phyloP scores from a whole-genome alignment of 2,888 invertebrate genomes.

The Eudemis profundana region DNA sequence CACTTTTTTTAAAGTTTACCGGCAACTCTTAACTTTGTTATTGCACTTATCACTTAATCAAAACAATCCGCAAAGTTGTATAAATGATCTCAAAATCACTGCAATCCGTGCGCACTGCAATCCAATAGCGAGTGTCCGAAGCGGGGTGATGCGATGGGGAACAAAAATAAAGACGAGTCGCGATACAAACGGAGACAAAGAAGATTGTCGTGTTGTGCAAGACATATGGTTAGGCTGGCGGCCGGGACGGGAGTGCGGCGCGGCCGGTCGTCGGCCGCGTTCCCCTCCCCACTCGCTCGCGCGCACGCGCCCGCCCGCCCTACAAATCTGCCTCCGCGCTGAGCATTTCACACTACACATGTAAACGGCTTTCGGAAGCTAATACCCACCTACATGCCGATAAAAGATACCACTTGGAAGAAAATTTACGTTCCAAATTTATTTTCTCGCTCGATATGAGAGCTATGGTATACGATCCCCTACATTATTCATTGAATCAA shows the following conservation, averaged over 20 bases:
- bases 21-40: conserved; percentile 41
- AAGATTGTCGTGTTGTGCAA: conserved; percentile 49
- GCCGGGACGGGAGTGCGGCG: conserved; percentile 74
- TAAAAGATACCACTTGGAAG: conserved; percentile 51
- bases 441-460: conserved; percentile 16
- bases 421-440: conserved; percentile 32
- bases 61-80: conserved; percentile 24
- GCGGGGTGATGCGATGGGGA: conserved; percentile 55
- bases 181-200: conserved; percentile 71
- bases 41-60: conserved; percentile 34
- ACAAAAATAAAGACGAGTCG: conserved; percentile 74
- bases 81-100: conserved; percentile 71
- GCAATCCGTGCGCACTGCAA: conserved; percentile 83
- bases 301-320: conserved; percentile 75
- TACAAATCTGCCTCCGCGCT: conserved; percentile 59
- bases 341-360: conserved; percentile 71
- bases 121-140: conserved; percentile 68
- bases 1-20: conserved; percentile 30
- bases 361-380: conserved; percentile 70
- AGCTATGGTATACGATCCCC: no score
- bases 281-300: conserved; percentile 61
- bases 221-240: conserved; percentile 63
- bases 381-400: conserved; percentile 58
- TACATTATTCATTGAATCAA: background rate
- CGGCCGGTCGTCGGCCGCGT: conserved; percentile 56